Evolutionary conservation across 2,888 invertebrate species (phyloP), one percentile per base, ranked within the genome.

Genomic region (Apeira syringaria): DNA sequence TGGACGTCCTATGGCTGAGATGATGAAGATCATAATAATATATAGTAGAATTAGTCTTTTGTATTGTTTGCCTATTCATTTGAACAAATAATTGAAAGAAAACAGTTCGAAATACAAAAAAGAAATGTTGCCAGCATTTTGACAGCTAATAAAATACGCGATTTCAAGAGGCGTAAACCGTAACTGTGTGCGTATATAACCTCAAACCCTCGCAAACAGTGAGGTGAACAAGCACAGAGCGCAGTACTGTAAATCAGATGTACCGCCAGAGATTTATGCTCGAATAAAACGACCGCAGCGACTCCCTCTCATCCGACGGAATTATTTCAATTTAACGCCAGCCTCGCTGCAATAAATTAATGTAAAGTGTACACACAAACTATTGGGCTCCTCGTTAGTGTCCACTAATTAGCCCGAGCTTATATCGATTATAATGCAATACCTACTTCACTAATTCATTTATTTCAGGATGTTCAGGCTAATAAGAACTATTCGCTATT

Each of bases 261-360:
- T 74, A 76, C 77, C 74, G 50, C 55, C 47, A 48, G 72, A 80
- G 77, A 81, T 81, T 81, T 79, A 81, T 79, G 74, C 57, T 64
- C 78, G 73, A 80, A 82, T 79, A 81, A 83, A 83, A 72, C 68
- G 69, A 74, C 79, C 79, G 56, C 78, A 76, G 56, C 58, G 58
- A 61, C 67, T 63, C 66, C 49, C 67, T 62, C 56, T 71, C 69
- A 70, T 73, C 66, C 68, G 69, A 56, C 65, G 66, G 72, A 81
- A 79, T 81, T 74, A 80, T 84, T 84, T 84, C 79, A 82, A 82
- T 83, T 84, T 80, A 76, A 77, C 75, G 76, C 79, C 66, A 69
- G 65, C 69, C 68, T 63, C 49, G 31, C 34, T 37, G 18, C 51
- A 49, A 68, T 73, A 73, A 74, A 80, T 79, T 75, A 71, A 74